Percentiles rank a stretch among this genome's conserved stretches.
phyloP scores from a whole-genome alignment of 2,888 invertebrate genomes.

The Diaperis boleti region DNA sequence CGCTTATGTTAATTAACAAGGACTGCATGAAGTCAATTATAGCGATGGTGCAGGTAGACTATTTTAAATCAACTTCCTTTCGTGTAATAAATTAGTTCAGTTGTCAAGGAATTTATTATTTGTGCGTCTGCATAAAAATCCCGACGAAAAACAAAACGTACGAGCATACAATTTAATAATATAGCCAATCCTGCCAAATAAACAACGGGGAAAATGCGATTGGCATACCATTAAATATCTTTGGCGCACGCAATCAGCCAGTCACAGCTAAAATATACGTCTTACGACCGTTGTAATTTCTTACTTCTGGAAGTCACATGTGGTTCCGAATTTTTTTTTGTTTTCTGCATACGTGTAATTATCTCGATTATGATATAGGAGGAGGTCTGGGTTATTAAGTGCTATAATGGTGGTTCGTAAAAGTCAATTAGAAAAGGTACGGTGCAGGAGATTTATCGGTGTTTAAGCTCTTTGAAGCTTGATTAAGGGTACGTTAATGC shows the following conservation, averaged over 20 bases:
- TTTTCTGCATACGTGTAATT: conserved; percentile 12
- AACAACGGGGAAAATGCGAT: conserved; percentile 40
- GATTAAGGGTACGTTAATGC: conserved; percentile 5
- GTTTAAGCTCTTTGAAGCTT: conserved; percentile 1
- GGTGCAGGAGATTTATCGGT: conserved; percentile 13
- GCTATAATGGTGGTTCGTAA: conserved; percentile 17
- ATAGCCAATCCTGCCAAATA: conserved; percentile 40
- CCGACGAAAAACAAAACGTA: conserved; percentile 26
- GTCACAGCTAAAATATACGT: conserved; percentile 26
- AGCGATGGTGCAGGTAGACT: neutral
- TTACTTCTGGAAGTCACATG: conserved; percentile 40
- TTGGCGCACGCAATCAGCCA: conserved; percentile 29
- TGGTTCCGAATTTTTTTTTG: conserved; percentile 31
- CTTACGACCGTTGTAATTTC: conserved; percentile 31
- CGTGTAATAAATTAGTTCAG: conserved; percentile 4
- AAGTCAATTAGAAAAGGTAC: conserved; percentile 26
- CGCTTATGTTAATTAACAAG: neutral
- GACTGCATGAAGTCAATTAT: neutral
- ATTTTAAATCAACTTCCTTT: conserved; percentile 3
- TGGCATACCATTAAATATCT: conserved; percentile 30
- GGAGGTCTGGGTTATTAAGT: conserved; percentile 15
- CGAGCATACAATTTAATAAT: conserved; percentile 37
- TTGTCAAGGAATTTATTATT: conserved; percentile 6
- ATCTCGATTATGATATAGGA: conserved; percentile 23
- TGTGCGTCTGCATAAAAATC: conserved; percentile 10